Conservation (phyloP, 2,888 invertebrate genomes). For the Lithophane ornitopus region DNA sequence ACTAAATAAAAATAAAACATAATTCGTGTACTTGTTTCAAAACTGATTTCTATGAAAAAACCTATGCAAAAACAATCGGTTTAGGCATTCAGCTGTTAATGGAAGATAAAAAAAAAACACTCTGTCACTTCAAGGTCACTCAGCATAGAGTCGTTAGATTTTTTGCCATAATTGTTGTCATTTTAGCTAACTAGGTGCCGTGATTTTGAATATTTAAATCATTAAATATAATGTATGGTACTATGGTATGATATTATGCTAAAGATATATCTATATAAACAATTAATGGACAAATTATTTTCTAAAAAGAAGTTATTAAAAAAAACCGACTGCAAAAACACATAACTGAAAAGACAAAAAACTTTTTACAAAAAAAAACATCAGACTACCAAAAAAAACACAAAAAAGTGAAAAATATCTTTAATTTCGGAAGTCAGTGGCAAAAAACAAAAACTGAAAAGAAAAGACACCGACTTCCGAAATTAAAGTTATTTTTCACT, state of each 20-base stretch:
- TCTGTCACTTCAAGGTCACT: conserved; percentile 5
- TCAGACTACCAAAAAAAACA: no score
- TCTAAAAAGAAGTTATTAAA: not conserved
- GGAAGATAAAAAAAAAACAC: conserved; percentile 4
- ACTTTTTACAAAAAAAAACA: no score
- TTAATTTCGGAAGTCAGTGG: no score
- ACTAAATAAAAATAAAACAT: not conserved
- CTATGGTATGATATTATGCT: no score
- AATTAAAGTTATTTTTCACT: no score
- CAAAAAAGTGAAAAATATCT: no score
- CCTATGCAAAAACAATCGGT: not conserved
- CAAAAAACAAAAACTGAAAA: no score
- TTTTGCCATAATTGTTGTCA: conserved; percentile 5
- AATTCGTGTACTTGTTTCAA: not conserved
- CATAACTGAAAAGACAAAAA: no score
- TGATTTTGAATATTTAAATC: not conserved
- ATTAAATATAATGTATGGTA: no score
- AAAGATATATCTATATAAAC: not conserved
- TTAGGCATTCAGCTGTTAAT: conserved; percentile 1
- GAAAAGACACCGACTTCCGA: no score
- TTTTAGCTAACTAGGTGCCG: conserved; percentile 5
- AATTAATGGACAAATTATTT: not conserved
- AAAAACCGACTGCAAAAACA: no score
- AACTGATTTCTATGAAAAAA: not conserved
- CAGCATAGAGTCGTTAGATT: not conserved